Base-by-base conservation (phyloP, 2,888 invertebrate species). In the Cecidostiba fungosa region DNA sequence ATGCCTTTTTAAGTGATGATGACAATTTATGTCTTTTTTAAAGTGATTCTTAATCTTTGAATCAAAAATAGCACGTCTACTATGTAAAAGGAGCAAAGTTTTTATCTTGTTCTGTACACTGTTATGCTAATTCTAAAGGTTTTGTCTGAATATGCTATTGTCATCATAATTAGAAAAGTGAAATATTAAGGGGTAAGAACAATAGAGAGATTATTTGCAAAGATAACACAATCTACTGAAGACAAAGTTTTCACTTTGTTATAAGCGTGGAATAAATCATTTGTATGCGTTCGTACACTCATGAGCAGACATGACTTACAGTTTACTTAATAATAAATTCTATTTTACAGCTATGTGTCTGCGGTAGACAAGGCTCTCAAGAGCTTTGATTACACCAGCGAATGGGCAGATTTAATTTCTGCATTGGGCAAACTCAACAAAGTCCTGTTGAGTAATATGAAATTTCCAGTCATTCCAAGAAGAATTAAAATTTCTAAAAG, bases 331-430 rank as follows among this genome's bases (percentile, higher is more conserved):
- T 23, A 69, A 54, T 12, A 79, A 86, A 84, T 73, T 78, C 54
- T 77, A 50, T 74, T 78, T 82, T 88, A 14, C 88, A 95, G 94
- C 87, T 96, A 97, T 93, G 96, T 96, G 88, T 95, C 96, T 72
- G 96, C 96, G 87, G 96, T 98, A 81, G 98, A 98, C 92, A 98
- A 97, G 93, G 97, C 97, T 23, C 94, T 98, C 87, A 97, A 97
- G 92, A 97, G 96, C 93, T 98, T 98, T 94, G 98, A 98, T 91
- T 97, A 97, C 92, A 97, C 98, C n/a, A 97, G 97, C 90, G 98
- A 98, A 95, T 98, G 98, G 98, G 97, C 98, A 83, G 98, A 98
- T 94, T 94, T 98, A 79, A 98, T 98, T 90, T 96, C 97, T 82
- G 98, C 98, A 6, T 94, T 98, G 50, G 97, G 97, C 77, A 98